Percentiles rank a stretch among this genome's conserved stretches.
phyloP scores from a whole-genome alignment of 2,797 vertebrate species.

The Melanogrammus aeglefinus region DNA sequence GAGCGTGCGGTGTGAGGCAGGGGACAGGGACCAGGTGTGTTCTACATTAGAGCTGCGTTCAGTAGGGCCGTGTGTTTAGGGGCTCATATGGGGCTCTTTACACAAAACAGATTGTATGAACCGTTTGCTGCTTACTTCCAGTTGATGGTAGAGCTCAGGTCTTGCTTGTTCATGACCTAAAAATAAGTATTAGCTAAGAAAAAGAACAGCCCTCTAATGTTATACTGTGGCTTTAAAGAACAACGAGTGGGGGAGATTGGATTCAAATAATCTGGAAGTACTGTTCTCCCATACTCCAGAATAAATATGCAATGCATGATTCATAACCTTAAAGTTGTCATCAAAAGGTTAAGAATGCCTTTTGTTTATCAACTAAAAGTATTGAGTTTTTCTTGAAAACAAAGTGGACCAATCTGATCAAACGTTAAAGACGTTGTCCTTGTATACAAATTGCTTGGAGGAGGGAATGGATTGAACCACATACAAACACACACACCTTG shows the following conservation, averaged over 20 bases:
- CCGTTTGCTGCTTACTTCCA: neutral
- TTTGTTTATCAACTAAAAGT: neutral
- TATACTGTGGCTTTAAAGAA: neutral
- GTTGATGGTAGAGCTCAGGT: too few species aligned
- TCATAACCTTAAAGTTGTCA: neutral
- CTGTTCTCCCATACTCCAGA: too few species aligned
- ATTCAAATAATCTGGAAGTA: neutral
- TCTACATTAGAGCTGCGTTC: conserved; percentile 8
- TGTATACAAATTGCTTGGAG: too few species aligned
- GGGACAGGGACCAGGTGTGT: conserved; percentile 12
- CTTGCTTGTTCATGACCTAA: neutral
- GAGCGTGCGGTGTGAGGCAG: neutral
- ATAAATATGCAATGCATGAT: neutral
- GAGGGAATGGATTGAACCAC: too few species aligned
- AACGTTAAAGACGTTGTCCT: neutral
- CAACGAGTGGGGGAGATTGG: neutral
- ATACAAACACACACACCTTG: neutral
- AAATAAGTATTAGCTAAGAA: neutral
- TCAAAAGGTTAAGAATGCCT: neutral
- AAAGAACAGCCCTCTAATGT: too few species aligned
- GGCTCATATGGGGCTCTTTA: conserved; percentile 6
- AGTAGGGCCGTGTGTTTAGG: neutral
- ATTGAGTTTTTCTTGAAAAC: neutral
- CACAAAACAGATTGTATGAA: conserved; percentile 1
- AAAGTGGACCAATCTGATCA: neutral